phyloP scores from a whole-genome alignment of 1,140 invertebrate species.

The Oscheius sp. region DNA sequence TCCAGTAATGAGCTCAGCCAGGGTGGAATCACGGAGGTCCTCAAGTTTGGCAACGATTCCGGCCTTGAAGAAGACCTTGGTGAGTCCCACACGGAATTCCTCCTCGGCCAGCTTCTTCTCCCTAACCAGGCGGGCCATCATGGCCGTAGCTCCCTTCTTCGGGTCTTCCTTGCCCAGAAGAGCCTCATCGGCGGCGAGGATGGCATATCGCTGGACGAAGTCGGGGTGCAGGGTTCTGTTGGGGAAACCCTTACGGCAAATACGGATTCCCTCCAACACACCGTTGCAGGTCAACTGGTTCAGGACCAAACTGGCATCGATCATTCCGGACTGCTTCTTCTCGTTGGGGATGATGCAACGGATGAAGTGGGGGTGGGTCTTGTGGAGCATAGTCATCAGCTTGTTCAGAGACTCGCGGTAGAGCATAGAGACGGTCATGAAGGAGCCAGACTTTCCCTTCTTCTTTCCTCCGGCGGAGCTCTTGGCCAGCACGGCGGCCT shows the following conservation, averaged over 20 bases:
- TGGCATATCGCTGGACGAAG: constrained; percentile 95
- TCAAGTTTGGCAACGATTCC: constrained; percentile 99
- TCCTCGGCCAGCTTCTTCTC: constrained; percentile 62
- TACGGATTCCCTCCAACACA: constrained; percentile 99
- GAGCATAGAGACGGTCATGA: constrained; percentile 60
- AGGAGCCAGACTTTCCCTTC: constrained; percentile 58
- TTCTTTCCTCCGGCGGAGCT: constrained; percentile 45
- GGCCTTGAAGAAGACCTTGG: constrained; percentile 72
- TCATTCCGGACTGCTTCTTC: constrained; percentile 80
- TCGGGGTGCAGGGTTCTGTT: constrained; percentile 96
- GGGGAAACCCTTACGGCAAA: constrained; percentile 99
- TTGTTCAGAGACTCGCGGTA: constrained; percentile 61
- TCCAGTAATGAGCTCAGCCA: constrained; percentile 95
- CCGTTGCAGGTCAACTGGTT: constrained; percentile 97
- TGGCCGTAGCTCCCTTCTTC: constrained; percentile 46
- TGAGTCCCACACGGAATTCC: constrained; percentile 56
- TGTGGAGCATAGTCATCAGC: constrained; percentile 57
- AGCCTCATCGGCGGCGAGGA: constrained; percentile 58
- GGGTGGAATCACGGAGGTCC: constrained; percentile 93
- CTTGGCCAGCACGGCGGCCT: constrained; percentile 43
- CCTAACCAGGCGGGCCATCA: constrained; percentile 71
- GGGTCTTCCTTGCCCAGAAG: constrained; percentile 40
- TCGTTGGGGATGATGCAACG: constrained; percentile 99
- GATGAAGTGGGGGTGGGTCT: constrained; percentile 95
- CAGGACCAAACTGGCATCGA: constrained; percentile 52